Evolutionary conservation across 2,888 invertebrate species (phyloP).

Genomic region (Dryobotodes eremita): DNA sequence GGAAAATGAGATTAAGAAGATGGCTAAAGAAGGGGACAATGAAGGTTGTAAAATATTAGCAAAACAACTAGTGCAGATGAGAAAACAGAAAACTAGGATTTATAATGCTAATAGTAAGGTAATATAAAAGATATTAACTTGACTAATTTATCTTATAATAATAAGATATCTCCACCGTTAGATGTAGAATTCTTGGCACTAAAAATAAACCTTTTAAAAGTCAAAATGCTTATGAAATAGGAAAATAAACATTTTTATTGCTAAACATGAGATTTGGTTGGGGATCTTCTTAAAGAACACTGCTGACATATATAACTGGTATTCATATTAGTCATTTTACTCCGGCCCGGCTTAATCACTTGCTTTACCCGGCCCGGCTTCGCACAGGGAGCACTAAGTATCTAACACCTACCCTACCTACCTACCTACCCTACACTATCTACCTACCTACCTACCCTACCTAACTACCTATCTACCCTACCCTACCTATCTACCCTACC

Average conservation of each 20-base stretch:
- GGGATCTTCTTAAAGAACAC: not conserved
- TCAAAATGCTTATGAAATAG: not conserved
- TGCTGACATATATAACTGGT: not conserved
- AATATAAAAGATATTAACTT: conserved; percentile 13
- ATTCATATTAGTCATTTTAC: not conserved
- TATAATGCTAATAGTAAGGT: conserved; percentile 96
- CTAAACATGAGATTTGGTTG: not conserved
- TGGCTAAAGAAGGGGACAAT: conserved; percentile 96
- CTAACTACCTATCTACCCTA: no score
- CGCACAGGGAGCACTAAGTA: no score
- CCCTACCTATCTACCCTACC: no score
- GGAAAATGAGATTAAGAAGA: conserved; percentile 97
- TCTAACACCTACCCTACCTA: no score
- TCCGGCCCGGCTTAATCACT: no score
- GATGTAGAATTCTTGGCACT: not conserved
- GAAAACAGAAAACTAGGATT: conserved; percentile 96
- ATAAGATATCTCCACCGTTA: not conserved
- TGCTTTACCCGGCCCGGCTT: no score
- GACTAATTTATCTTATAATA: not conserved
- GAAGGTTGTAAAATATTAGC: conserved; percentile 96
- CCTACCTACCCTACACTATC: no score
- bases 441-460: no score
- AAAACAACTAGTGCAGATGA: conserved; percentile 96
- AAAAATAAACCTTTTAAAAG: not conserved
- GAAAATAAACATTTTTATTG: not conserved